These are phyloP conservation scores for Sebastolobus altivelis DNA, from an alignment of 2,797 vertebrate genomes.

Conservation along the genomic window DNA sequence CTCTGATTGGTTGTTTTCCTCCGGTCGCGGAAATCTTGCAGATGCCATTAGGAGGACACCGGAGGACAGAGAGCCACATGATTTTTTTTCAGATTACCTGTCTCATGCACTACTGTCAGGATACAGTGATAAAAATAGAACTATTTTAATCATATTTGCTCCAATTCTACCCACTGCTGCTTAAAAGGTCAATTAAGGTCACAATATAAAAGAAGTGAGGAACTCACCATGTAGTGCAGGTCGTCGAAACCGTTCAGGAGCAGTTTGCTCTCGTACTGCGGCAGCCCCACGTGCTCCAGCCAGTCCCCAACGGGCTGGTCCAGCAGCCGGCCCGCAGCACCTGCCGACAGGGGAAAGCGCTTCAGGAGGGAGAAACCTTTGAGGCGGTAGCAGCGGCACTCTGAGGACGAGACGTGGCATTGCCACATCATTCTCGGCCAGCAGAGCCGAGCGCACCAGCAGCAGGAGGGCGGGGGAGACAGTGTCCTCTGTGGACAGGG, in stretches of 20 bases:
- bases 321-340: slow-evolving; percentile 86
- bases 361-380: slow-evolving; percentile 94
- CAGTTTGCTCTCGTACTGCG: slow-evolving; percentile 97
- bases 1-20: too few species aligned
- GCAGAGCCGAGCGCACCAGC: slow-evolving; percentile 84
- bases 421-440: slow-evolving; percentile 97
- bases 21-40: too few species aligned
- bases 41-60: too few species aligned
- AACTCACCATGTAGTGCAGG: slow-evolving; percentile 97
- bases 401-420: slow-evolving; percentile 95
- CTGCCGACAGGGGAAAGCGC: slow-evolving; percentile 94
- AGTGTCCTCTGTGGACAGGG: slow-evolving; percentile 72
- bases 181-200: not conserved
- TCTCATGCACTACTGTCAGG: not conserved
- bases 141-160: too few species aligned
- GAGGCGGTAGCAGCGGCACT: slow-evolving; percentile 98
- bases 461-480: slow-evolving; percentile 81
- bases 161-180: too few species aligned
- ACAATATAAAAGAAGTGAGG: not conserved
- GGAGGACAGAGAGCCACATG: too few species aligned
- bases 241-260: slow-evolving; percentile 98
- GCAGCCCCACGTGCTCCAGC: slow-evolving; percentile 96
- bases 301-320: slow-evolving; percentile 97
- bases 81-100: too few species aligned
- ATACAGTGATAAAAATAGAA: too few species aligned